Percentiles rank a stretch among this genome's conserved stretches.
Conservation (phyloP, 1,140 invertebrate species). For the Drusus annulatus region DNA sequence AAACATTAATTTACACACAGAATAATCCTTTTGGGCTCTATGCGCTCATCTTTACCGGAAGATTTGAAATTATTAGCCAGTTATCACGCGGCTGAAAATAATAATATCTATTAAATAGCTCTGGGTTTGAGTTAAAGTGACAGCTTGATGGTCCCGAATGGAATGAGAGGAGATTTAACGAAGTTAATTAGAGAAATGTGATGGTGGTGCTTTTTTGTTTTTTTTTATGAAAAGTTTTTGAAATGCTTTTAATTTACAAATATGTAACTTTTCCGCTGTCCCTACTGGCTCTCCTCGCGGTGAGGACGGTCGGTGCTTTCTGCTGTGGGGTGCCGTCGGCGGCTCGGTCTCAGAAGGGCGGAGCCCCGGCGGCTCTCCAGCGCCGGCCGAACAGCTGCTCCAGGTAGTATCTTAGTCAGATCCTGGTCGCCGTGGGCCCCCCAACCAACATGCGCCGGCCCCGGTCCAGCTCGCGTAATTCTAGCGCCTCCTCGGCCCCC, state of each 20-base stretch:
- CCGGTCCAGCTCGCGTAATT: conserved; percentile 78
- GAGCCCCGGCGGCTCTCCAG: conserved; percentile 71
- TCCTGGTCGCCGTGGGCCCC: conserved; percentile 73
- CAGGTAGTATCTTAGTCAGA: conserved; percentile 77
- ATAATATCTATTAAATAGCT: too few species aligned
- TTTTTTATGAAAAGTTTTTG: neutral
- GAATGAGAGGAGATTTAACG: too few species aligned
- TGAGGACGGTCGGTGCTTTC: conserved; percentile 11
- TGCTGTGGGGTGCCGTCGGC: conserved; percentile 57
- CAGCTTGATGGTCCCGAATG: too few species aligned
- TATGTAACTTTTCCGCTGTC: conserved; percentile 31
- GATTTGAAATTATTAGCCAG: too few species aligned
- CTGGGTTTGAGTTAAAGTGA: too few species aligned
- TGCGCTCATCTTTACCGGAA: too few species aligned
- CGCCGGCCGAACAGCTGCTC: conserved; percentile 74
- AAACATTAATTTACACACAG: conserved; percentile 20
- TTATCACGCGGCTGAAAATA: too few species aligned
- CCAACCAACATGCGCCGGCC: conserved; percentile 70
- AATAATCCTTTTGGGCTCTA: neutral
- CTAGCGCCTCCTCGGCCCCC: conserved; percentile 70
- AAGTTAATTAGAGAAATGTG: too few species aligned
- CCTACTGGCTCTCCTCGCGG: neutral
- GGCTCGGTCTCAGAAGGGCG: conserved; percentile 62
- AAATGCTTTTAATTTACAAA: conserved; percentile 29
- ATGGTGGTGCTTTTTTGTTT: too few species aligned